Evolutionary conservation across 2,797 vertebrate species (phyloP), one percentile per base, ranked within the genome.

Genomic region (Girardinus metallicus): DNA sequence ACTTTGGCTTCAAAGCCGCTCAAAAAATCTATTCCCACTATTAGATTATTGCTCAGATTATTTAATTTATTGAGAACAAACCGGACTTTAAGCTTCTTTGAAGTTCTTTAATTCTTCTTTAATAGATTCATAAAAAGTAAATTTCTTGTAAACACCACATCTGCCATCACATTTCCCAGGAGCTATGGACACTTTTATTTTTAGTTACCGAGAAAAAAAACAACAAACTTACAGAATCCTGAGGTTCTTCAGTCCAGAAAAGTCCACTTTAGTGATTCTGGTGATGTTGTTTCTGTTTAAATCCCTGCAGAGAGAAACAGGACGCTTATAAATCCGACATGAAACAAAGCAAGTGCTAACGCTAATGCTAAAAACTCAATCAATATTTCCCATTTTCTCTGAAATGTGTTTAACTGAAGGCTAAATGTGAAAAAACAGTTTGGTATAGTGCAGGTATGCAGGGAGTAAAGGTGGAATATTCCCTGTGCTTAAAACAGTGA

Each of bases 241-340:
- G 73, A 99, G 97, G 92, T 99, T 99, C 95, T 99, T 99, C 83
- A 99, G 94, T 71, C 97, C 97, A 1, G 97, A 94, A 70, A 99
- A 99, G 92, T 99, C 98, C 9, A 94, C 97, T 94, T 99, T 99
- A 0, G 97, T 97, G 93, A 99, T 97, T 85, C 98, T 96, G 80
- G 98, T 99, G 93, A 99, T 98, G 88, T 99, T 99, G 89, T 99
- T 99, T 94, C 96, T 97, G 93, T 99, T 98, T 92, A 99, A 92
- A 93, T 99, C 98, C 93, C 98, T 99, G 87, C 18, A 84, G 57
- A 87, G 70, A 87, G 31, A 89, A 57, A 87, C n/a, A 47, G 13
- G 73, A 15, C 34, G 21, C 72, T 73, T 62, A 80, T 8, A 2
- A 7, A 55, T 77, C 23, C n/a, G 5, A 82, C 2, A 51, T 9